These are phyloP conservation scores for Pampus argenteus DNA, from an alignment of 2,797 vertebrate species.

Conservation along the genomic window DNA sequence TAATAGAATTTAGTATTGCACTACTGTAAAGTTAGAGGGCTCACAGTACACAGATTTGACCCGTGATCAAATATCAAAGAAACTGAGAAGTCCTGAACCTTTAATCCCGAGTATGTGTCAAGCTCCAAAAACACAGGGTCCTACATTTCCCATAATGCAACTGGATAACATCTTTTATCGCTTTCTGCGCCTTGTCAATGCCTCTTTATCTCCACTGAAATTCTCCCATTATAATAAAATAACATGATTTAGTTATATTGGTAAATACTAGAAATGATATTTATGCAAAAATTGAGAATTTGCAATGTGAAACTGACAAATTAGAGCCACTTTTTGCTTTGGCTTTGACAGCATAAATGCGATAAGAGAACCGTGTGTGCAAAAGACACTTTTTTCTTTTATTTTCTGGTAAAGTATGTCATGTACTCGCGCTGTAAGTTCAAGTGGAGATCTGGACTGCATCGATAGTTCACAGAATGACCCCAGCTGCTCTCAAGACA, in stretches of 20 bases:
- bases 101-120: too few species aligned
- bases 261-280: background rate
- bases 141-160: too few species aligned
- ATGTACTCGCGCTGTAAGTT: slow-evolving; percentile 63
- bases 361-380: slow-evolving; percentile 41
- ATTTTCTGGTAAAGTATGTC: slow-evolving; percentile 44
- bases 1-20: background rate
- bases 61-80: too few species aligned
- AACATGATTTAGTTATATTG: background rate
- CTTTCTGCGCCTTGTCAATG: too few species aligned
- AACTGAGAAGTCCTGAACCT: too few species aligned
- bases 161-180: too few species aligned
- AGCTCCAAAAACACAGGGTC: too few species aligned
- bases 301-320: background rate
- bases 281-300: background rate
- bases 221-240: background rate
- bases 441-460: slow-evolving; percentile 56
- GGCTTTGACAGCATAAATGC: slow-evolving; percentile 30
- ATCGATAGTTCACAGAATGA: slow-evolving; percentile 46
- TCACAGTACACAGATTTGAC: too few species aligned
- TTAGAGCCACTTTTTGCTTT: slow-evolving; percentile 7
- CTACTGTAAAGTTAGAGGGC: background rate
- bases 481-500: slow-evolving; percentile 35
- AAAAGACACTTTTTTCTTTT: slow-evolving; percentile 27
- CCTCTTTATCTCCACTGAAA: too few species aligned